Percentiles rank a stretch among this genome's conserved stretches.
Evolutionary conservation across 2,797 vertebrate species (phyloP).

Genomic region (Etheostoma perlongum): DNA sequence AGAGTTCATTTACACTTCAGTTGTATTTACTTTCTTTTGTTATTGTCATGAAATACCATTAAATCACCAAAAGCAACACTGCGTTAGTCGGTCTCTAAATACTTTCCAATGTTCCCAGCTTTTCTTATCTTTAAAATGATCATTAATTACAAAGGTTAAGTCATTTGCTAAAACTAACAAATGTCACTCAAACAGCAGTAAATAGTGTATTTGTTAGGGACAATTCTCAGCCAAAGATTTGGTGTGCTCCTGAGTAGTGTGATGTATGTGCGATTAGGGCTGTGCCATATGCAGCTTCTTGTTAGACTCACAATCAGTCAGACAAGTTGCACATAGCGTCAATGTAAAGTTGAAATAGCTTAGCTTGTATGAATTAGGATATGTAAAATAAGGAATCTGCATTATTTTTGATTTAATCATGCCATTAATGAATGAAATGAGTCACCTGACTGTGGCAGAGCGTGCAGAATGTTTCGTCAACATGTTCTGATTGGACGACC

Average conservation of each 20-base stretch:
- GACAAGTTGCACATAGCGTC: not conserved
- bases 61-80: not conserved
- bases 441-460: constrained; percentile 80
- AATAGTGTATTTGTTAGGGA: not conserved
- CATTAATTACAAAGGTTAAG: not conserved
- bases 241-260: not conserved
- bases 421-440: not conserved
- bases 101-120: not conserved
- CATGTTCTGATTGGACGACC: constrained; percentile 65
- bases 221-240: not conserved
- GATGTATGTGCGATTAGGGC: too few species aligned
- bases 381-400: not conserved
- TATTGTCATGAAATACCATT: not conserved
- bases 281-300: not conserved
- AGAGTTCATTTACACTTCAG: not conserved
- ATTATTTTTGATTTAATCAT: not conserved
- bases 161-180: not conserved
- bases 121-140: not conserved
- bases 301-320: not conserved
- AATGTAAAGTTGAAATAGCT: not conserved
- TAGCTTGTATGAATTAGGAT: not conserved
- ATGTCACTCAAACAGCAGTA: not conserved
- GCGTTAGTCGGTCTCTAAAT: not conserved
- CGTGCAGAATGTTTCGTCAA: constrained; percentile 50
- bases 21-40: not conserved